These are phyloP conservation scores for Myotis davidii DNA, from an alignment of 2,113 vertebrate species.

Conservation along the genomic window DNA sequence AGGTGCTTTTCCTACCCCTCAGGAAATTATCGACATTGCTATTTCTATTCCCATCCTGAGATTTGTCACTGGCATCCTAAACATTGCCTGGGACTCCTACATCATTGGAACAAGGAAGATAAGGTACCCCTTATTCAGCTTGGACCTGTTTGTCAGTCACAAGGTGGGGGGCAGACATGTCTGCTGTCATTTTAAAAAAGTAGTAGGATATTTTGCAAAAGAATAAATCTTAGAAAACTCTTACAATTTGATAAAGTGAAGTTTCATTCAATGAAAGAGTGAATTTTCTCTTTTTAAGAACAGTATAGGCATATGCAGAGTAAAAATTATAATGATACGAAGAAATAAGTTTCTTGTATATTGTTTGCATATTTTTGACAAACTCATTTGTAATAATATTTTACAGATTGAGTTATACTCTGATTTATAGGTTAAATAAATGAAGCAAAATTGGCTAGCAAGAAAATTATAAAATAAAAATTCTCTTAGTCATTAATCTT, in stretches of 20 bases:
- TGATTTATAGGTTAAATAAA: slow-evolving; percentile 3
- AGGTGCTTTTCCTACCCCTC: slow-evolving; percentile 64
- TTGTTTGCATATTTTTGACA: background rate
- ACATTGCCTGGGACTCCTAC: background rate
- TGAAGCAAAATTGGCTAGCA: background rate
- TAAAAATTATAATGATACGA: background rate
- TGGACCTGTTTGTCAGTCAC: slow-evolving; percentile 6
- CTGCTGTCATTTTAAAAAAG: background rate
- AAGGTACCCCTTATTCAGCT: background rate
- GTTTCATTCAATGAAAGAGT: background rate
- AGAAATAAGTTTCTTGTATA: background rate
- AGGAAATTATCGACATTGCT: slow-evolving; percentile 63
- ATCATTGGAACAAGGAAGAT: slow-evolving; percentile 45
- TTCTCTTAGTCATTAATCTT: background rate
- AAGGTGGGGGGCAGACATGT: background rate
- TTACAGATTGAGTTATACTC: background rate
- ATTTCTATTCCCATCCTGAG: slow-evolving; percentile 51
- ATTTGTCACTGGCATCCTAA: slow-evolving; percentile 69
- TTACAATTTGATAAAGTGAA: background rate
- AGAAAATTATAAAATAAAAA: slow-evolving; percentile 32
- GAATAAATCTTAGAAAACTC: background rate
- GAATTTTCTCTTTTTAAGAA: background rate
- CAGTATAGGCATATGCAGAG: background rate
- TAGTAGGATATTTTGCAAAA: background rate
- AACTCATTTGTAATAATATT: background rate